Base-by-base conservation (phyloP, 2,888 invertebrate genomes). In the Chirona hameri region DNA sequence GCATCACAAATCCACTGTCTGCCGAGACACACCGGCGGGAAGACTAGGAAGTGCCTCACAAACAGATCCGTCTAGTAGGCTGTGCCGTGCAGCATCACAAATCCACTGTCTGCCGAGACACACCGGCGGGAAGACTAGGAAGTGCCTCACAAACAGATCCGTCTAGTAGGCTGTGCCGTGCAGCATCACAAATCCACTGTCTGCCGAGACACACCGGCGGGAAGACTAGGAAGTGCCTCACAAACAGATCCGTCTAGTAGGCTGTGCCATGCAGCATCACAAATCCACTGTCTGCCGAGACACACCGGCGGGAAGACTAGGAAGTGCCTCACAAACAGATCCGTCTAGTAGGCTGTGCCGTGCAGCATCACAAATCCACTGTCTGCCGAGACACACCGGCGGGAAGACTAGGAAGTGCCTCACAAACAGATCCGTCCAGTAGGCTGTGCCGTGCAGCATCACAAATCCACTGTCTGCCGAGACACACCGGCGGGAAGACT, bases 31-130 rank as follows among this genome's bases (percentile, higher is more conserved):
- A 39, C 39, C 39, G 7, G 39, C 39, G 39, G 7, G 39, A 2
- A n/a, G n/a, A n/a, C n/a, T n/a, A 97, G 90, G 89, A 98, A 98
- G 90, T 97, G 96, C 24, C 96, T 91, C 85, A 96, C 95, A 89
- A 98, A 98, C 86, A 98, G 90, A 89, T 96, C 96, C 82, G 96
- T 97, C 97, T 98, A 98, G 88, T 97, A 97, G 5, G 95, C 95
- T 84, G 95, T 95, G 69, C 96, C 95, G 89, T 96, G 95, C 27
- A 96, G 91, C 89, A 97, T 93, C 85, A 97, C 96, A 90, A 97
- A 97, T 80, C 95, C 96, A 52, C 94, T 94, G 89, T 96, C 96
- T 96, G 90, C 48, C 85, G 86, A 52, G 52, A 39, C 39, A 39
- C 39, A 39, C 39, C 39, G 7, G 39, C 39, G 39, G 7, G 39